These are phyloP conservation scores for Formica aserva DNA, from an alignment of 2,888 invertebrate genomes.

Conservation along the genomic window DNA sequence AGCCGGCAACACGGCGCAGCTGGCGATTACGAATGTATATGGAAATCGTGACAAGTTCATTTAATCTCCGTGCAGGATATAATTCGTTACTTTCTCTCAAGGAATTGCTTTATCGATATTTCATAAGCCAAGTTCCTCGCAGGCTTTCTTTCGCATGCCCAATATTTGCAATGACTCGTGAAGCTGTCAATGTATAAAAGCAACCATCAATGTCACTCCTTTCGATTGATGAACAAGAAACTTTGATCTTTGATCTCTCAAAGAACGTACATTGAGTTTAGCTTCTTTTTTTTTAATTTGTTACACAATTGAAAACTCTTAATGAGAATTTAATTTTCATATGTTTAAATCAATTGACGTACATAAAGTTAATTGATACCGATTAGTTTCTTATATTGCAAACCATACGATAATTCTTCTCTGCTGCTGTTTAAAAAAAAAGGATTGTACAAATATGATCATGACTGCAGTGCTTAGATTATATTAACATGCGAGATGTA, in stretches of 20 bases:
- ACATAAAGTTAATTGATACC: conserved; percentile 20
- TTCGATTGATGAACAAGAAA: neutral
- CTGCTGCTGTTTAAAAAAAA: neutral
- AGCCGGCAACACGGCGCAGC: conserved; percentile 47
- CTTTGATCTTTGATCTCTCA: neutral
- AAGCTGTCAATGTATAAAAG: conserved; percentile 18
- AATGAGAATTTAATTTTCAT: conserved; percentile 35
- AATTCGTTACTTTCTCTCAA: conserved; percentile 63
- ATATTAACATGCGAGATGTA: neutral
- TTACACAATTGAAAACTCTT: conserved; percentile 20
- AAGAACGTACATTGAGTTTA: neutral
- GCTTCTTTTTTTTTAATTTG: neutral
- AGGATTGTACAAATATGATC: neutral
- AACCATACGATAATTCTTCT: neutral
- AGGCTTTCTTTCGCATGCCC: conserved; percentile 1
- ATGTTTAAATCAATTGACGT: conserved; percentile 55
- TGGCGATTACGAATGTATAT: conserved; percentile 57
- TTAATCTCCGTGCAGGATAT: conserved; percentile 40
- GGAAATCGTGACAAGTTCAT: conserved; percentile 64
- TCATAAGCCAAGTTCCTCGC: conserved; percentile 12
- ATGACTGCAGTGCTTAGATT: neutral
- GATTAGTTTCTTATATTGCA: conserved; percentile 48
- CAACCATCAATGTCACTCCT: neutral
- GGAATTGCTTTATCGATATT: conserved; percentile 43
- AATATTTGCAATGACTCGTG: conserved; percentile 35